phyloP scores from a whole-genome alignment of 2,888 invertebrate species.

The Diplolepis rosae region DNA sequence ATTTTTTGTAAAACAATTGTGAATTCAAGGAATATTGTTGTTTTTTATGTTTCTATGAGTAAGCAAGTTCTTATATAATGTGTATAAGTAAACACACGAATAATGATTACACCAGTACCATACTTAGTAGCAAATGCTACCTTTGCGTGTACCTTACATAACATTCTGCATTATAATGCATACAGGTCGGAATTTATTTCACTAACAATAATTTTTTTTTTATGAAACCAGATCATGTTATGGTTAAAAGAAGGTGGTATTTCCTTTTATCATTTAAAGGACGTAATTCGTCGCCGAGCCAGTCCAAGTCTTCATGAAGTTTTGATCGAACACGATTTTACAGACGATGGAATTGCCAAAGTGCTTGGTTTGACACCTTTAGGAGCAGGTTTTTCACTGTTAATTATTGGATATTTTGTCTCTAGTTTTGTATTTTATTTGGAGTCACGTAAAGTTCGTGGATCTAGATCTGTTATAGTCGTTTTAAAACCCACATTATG shows the following conservation, averaged over 20 bases:
- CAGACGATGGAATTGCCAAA: constrained; percentile 47
- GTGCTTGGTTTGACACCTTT: constrained; percentile 60
- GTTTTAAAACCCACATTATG: not conserved
- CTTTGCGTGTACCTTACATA: too few relatives aligned
- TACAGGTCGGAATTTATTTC: too few relatives aligned
- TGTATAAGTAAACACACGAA: too few relatives aligned
- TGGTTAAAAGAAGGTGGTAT: constrained; percentile 61
- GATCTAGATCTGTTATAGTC: constrained; percentile 49
- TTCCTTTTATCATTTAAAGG: constrained; percentile 54
- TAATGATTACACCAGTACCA: too few relatives aligned
- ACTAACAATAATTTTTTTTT: constrained; percentile 9
- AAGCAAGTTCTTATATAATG: too few relatives aligned
- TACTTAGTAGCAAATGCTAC: too few relatives aligned
- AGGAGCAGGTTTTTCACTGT: constrained; percentile 61
- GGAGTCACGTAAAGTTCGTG: constrained; percentile 51
- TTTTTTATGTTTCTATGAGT: too few relatives aligned
- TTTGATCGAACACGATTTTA: constrained; percentile 57
- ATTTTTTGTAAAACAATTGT: too few relatives aligned
- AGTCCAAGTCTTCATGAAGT: constrained; percentile 58
- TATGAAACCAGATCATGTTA: constrained; percentile 56
- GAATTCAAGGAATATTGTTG: too few relatives aligned
- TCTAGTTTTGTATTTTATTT: constrained; percentile 58
- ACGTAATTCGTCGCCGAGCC: constrained; percentile 61
- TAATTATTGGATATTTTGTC: constrained; percentile 55
- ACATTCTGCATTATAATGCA: too few relatives aligned